Evolutionary conservation across 2,797 vertebrate species (phyloP).

Genomic region (Rallus crepitans): DNA sequence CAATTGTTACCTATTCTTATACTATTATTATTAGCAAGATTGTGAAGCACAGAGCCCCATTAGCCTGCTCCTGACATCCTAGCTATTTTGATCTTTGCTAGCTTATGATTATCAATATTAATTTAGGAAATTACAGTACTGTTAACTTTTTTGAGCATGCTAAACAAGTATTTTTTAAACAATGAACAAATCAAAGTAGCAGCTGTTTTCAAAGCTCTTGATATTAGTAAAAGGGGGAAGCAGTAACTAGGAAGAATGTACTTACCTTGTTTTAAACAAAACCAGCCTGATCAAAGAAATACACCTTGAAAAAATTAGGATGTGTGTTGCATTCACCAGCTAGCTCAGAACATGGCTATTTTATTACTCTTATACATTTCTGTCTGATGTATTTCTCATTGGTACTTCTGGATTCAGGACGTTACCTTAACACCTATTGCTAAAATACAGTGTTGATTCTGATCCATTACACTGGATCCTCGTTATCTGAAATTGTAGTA

Average conservation of each 20-base stretch:
- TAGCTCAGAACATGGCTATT: not conserved
- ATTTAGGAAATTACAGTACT: not conserved
- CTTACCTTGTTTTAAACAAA: not conserved
- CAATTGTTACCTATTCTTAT: not conserved
- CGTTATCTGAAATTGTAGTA: accelerated
- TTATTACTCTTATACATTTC: not conserved
- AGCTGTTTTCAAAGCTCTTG: not conserved
- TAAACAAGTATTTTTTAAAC: not conserved
- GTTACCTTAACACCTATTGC: not conserved
- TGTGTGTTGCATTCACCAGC: not conserved
- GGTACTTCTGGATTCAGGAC: not conserved
- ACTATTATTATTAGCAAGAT: not conserved
- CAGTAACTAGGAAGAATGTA: not conserved
- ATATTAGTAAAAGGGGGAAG: not conserved
- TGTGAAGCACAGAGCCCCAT: not conserved
- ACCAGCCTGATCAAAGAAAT: not conserved
- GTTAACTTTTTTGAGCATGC: not conserved
- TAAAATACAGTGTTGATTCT: not conserved
- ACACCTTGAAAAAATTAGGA: not conserved
- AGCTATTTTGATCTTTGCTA: not conserved
- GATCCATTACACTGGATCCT: not conserved
- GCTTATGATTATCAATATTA: not conserved
- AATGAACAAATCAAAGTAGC: not conserved
- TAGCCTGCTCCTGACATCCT: not conserved
- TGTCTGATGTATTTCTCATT: not conserved